phyloP scores from a whole-genome alignment of 2,888 invertebrate species.

The Acronicta leporina region DNA sequence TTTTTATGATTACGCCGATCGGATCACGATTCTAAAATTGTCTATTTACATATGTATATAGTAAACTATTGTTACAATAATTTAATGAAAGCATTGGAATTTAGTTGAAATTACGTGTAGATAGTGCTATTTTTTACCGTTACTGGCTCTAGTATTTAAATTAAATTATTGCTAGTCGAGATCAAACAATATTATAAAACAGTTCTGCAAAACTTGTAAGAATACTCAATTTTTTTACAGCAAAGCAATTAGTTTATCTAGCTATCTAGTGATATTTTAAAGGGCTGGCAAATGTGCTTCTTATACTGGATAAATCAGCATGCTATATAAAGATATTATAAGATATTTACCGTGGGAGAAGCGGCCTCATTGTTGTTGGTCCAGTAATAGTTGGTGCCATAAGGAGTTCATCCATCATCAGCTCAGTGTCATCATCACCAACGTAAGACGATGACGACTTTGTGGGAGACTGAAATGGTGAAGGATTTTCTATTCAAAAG shows the following conservation, averaged over 20 bases:
- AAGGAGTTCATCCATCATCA: slow-evolving; percentile 94
- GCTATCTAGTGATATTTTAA: slow-evolving; percentile 1
- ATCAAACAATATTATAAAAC: background rate
- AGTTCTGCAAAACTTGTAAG: background rate
- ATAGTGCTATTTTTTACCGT: background rate
- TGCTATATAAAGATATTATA: background rate
- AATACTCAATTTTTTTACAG: background rate
- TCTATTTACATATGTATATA: too few relatives aligned
- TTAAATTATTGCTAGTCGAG: background rate
- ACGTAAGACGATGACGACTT: slow-evolving; percentile 91
- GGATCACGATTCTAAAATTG: background rate
- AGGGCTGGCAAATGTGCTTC: background rate
- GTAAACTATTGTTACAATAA: background rate
- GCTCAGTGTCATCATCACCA: slow-evolving; percentile 93
- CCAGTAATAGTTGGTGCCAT: slow-evolving; percentile 94
- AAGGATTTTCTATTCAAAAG: slow-evolving; percentile 66
- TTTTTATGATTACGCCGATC: slow-evolving; percentile 9
- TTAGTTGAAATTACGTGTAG: too few relatives aligned
- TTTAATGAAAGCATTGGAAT: background rate
- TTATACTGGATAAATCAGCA: background rate
- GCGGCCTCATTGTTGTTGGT: slow-evolving; percentile 91
- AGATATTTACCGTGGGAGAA: slow-evolving; percentile 90
- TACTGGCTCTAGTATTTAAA: background rate
- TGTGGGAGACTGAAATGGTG: slow-evolving; percentile 88
- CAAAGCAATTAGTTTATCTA: slow-evolving; percentile 2